A percentile compares a stretch with the other conserved stretches of the same genome.
Conservation (phyloP, 2,888 invertebrate genomes). For the Oscheius sp. region DNA sequence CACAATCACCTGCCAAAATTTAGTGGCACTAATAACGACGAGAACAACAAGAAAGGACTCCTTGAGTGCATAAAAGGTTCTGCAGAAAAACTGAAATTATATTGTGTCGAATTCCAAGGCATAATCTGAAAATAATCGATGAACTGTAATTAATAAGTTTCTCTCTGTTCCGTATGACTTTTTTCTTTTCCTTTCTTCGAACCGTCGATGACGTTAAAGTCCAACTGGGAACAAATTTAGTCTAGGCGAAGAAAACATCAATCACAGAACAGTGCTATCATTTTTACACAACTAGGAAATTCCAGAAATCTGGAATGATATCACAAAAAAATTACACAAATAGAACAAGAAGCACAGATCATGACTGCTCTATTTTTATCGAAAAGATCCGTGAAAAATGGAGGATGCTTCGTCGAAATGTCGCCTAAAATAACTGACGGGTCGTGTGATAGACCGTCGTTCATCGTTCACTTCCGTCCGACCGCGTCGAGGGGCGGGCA, state of each 20-base stretch:
- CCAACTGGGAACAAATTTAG: too few relatives aligned
- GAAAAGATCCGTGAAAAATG: not conserved
- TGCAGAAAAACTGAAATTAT: too few relatives aligned
- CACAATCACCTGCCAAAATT: not conserved
- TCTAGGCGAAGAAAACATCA: too few relatives aligned
- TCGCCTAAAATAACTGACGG: conserved; percentile 11
- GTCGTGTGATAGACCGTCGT: conserved; percentile 18
- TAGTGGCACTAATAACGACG: not conserved
- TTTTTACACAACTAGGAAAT: too few relatives aligned
- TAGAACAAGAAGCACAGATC: not conserved
- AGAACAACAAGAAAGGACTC: not conserved
- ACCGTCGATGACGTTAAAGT: not conserved
- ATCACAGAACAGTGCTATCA: too few relatives aligned
- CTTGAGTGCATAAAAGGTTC: too few relatives aligned
- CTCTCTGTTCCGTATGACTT: not conserved
- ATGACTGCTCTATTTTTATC: not conserved
- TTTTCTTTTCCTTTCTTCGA: not conserved
- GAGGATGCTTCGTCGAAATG: not conserved
- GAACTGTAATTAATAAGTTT: too few relatives aligned
- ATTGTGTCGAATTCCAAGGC: too few relatives aligned
- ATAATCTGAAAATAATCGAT: too few relatives aligned
- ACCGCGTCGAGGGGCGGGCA: not conserved
- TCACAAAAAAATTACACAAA: not conserved
- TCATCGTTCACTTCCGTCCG: conserved; percentile 10
- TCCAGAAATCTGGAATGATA: not conserved